phyloP scores from a whole-genome alignment of 2,797 vertebrate genomes.

The Rhinella marina region DNA sequence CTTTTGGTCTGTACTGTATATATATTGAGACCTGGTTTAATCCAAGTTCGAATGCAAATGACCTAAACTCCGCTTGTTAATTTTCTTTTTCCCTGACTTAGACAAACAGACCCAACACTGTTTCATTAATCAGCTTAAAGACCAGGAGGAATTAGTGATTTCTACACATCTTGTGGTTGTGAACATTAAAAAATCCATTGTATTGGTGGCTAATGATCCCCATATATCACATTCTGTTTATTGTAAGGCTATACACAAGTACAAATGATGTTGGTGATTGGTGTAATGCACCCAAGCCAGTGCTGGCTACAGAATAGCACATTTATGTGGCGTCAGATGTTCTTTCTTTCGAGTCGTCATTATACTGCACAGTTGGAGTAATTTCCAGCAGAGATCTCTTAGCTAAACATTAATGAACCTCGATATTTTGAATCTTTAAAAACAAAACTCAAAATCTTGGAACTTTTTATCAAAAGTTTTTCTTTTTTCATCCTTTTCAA shows the following conservation, averaged over 20 bases:
- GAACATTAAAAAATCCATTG: conserved; percentile 13
- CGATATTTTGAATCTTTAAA: conserved; percentile 13
- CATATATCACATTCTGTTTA: conserved; percentile 11
- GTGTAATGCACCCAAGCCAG: background rate
- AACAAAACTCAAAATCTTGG: background rate
- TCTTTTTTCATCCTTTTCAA: conserved; percentile 50
- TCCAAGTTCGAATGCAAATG: background rate
- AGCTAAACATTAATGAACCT: conserved; percentile 22
- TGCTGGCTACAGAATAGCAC: background rate
- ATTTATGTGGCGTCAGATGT: background rate
- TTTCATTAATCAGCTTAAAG: conserved; percentile 36
- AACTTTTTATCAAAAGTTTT: conserved; percentile 35
- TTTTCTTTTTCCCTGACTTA: conserved; percentile 2
- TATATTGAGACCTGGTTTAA: background rate
- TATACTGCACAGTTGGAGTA: conserved; percentile 4
- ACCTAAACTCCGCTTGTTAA: background rate
- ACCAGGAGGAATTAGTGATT: conserved; percentile 11
- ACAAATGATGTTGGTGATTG: background rate
- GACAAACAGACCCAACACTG: conserved; percentile 15
- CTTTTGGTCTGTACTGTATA: too few relatives aligned
- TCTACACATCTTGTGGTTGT: background rate
- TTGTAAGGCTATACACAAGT: background rate
- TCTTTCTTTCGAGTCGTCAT: too few relatives aligned
- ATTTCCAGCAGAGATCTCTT: conserved; percentile 14
- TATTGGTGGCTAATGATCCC: conserved; percentile 30